phyloP scores from a whole-genome alignment of 2,888 invertebrate species.

The Prionchulus punctatus region DNA sequence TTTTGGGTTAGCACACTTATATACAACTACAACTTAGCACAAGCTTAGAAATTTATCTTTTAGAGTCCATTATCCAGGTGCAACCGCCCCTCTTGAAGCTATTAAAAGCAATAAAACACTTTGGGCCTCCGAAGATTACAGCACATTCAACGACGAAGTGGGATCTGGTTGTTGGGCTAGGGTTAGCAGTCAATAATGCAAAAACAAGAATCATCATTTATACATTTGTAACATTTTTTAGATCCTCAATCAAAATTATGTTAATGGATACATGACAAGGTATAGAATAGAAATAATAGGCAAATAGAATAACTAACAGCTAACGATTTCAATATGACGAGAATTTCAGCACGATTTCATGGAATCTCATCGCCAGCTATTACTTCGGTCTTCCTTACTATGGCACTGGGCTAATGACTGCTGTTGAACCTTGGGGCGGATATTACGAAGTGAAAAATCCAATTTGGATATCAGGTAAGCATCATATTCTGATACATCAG shows the following conservation, averaged over 20 bases:
- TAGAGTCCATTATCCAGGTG: slow-evolving; percentile 27
- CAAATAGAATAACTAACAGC: too few species aligned
- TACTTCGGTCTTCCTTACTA: slow-evolving; percentile 30
- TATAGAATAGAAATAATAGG: too few species aligned
- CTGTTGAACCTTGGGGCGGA: slow-evolving; percentile 34
- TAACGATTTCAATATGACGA: too few species aligned
- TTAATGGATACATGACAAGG: slow-evolving; percentile 34
- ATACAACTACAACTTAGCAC: too few species aligned
- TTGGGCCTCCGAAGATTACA: slow-evolving; percentile 37
- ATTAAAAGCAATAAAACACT: slow-evolving; percentile 27
- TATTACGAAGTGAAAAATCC: slow-evolving; percentile 31
- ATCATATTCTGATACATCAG: too few species aligned
- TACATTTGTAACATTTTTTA: too few species aligned
- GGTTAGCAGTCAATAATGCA: too few species aligned
- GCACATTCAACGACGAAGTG: slow-evolving; percentile 32
- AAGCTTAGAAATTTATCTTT: too few species aligned
- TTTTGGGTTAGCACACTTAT: slow-evolving; percentile 34
- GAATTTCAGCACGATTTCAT: slow-evolving; percentile 34
- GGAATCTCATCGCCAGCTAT: slow-evolving; percentile 36
- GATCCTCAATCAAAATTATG: slow-evolving; percentile 36
- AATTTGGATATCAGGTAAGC: slow-evolving; percentile 32
- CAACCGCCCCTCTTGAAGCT: slow-evolving; percentile 18
- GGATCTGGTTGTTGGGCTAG: slow-evolving; percentile 37
- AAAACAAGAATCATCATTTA: too few species aligned
- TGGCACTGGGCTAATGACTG: slow-evolving; percentile 34